Base-by-base conservation (phyloP, 2,888 invertebrate species). In the Caenorhabditis panamensis region DNA sequence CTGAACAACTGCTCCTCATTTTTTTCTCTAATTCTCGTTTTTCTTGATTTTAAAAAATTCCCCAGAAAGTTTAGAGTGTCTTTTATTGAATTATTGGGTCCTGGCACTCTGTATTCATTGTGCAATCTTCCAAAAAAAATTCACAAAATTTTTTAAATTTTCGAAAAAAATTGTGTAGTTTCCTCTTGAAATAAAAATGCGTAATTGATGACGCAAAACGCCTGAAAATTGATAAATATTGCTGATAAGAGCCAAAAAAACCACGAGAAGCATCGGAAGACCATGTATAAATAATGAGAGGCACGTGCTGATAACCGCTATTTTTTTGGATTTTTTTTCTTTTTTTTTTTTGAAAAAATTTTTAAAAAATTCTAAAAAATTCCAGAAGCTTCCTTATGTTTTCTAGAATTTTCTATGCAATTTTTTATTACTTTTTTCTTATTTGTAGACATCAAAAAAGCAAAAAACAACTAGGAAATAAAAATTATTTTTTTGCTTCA, bases 181-280 rank as follows among this genome's bases (percentile, higher is more conserved):
- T 20, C 20, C 49, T 20, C 20, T 11, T 3, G 13, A 31, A 31
- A 31, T 9, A 4, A 31, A 62, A 47, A 28, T 62, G 49, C 62
- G 62, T 62, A 62, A 62, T 49, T 62, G 49, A 62, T 62, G 62
- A 62, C 62, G 62, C 31, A 47, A 49, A n/a, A 13, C 44, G 47
- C 31, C 24, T 13, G 1, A 36, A 36, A 41, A 18, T 24, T 31
- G 31, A 31, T 31, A 31, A 31, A 31, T n/a, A 31, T 31, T 31
- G 9, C 5, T 31, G 31, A 31, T 31, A 31, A 31, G 31, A 31
- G n/a, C n/a, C n/a, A n/a, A n/a, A n/a, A n/a, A n/a, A 31, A 5
- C 5, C n/a, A 26, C 22, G 6, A 56, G 26, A 9, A 8, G 22
- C 49, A 18, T n/a, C n/a, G n/a, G n/a, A 31, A 6, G 31, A 31